These are phyloP conservation scores for Sander vitreus DNA, from an alignment of 2,113 vertebrate genomes.

Conservation along the genomic window DNA sequence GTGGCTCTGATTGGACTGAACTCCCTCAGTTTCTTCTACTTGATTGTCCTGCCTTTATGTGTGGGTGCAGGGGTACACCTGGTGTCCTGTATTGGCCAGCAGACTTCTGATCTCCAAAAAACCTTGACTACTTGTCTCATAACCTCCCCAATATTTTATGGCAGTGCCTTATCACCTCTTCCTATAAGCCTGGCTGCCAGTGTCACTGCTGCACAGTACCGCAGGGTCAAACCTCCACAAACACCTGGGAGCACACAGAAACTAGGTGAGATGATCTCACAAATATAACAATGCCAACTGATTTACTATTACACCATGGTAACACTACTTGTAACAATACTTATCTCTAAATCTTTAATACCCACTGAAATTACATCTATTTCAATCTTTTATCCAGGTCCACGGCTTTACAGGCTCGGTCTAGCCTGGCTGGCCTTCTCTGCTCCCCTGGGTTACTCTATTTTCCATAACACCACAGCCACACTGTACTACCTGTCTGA, in stretches of 20 bases:
- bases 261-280: conserved; percentile 69
- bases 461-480: conserved; percentile 87
- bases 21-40: conserved; percentile 86
- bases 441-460: conserved; percentile 85
- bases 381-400: conserved; percentile 64
- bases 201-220: conserved; percentile 84
- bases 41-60: conserved; percentile 88
- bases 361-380: neutral
- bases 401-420: conserved; percentile 86
- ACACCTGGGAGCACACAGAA: conserved; percentile 37
- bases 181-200: conserved; percentile 89
- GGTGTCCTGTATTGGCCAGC: conserved; percentile 87
- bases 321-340: neutral
- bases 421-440: conserved; percentile 89
- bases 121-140: conserved; percentile 85
- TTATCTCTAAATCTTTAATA: neutral
- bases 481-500: conserved; percentile 85
- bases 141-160: conserved; percentile 89
- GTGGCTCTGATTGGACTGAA: conserved; percentile 88
- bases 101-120: conserved; percentile 86
- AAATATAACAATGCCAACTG: neutral
- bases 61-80: conserved; percentile 90
- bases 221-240: conserved; percentile 76
- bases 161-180: conserved; percentile 86
- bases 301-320: neutral